Evolutionary conservation across 2,797 vertebrate genomes (phyloP).

Genomic region (Periparus ater): DNA sequence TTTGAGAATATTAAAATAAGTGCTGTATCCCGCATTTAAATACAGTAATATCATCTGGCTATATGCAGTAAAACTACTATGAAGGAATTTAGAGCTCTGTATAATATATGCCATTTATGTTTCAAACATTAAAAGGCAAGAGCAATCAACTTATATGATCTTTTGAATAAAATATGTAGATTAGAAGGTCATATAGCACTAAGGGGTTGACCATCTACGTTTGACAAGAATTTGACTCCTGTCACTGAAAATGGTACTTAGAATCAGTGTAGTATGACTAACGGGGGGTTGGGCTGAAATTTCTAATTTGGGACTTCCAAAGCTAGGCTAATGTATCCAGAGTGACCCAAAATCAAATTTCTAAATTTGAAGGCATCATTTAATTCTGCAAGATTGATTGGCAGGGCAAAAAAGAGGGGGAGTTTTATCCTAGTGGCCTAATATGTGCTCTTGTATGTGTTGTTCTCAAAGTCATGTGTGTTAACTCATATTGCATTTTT

Average conservation of each 20-base stretch:
- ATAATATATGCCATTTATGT: constrained; percentile 70
- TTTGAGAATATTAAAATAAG: constrained; percentile 62
- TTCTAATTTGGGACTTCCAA: constrained; percentile 66
- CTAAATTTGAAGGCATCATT: constrained; percentile 47
- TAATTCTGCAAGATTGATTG: constrained; percentile 35
- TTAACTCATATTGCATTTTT: constrained; percentile 52
- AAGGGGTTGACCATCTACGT: constrained; percentile 70
- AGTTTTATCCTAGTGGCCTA: neutral
- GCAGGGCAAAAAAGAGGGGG: neutral
- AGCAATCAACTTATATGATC: constrained; percentile 71
- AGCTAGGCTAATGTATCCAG: constrained; percentile 48
- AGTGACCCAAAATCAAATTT: constrained; percentile 39
- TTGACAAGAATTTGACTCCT: constrained; percentile 77
- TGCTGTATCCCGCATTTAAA: constrained; percentile 52
- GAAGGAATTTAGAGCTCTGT: constrained; percentile 60
- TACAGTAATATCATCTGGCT: constrained; percentile 44
- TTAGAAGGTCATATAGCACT: constrained; percentile 75
- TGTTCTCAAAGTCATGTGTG: constrained; percentile 41
- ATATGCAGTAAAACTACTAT: constrained; percentile 24
- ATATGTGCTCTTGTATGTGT: constrained; percentile 12
- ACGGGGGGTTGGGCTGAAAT: constrained; percentile 65
- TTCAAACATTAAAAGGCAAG: constrained; percentile 70
- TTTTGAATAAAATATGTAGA: constrained; percentile 78
- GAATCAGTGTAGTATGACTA: constrained; percentile 68
- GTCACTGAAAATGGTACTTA: constrained; percentile 77